Evolutionary conservation across 2,888 invertebrate genomes (phyloP).

Genomic region (Drosophila diplacantha): DNA sequence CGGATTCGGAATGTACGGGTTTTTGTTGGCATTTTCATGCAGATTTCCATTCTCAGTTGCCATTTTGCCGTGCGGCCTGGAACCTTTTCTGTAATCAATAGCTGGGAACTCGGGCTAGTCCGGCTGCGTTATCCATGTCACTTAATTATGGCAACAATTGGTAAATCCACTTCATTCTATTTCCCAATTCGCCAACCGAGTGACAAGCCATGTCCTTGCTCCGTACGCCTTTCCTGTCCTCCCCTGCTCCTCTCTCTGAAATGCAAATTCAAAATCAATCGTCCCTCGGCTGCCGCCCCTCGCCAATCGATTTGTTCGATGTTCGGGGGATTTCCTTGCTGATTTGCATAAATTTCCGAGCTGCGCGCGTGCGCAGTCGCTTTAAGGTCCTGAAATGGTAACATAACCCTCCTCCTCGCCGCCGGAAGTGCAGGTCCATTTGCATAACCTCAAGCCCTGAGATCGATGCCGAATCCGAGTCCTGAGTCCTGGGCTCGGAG

Average conservation of each 20-base stretch:
- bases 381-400: conserved; percentile 8
- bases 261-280: conserved; percentile 40
- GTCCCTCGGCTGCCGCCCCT: conserved; percentile 42
- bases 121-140: conserved; percentile 58
- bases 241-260: conserved; percentile 4
- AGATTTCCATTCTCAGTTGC: conserved; percentile 56
- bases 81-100: conserved; percentile 65
- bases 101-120: conserved; percentile 32
- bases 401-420: conserved; percentile 30
- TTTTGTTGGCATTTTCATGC: conserved; percentile 67
- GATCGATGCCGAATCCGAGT: background rate
- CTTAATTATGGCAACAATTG: conserved; percentile 72
- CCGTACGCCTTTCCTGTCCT: background rate
- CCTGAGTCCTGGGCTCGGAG: background rate
- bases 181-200: conserved; percentile 66
- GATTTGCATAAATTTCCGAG: conserved; percentile 68
- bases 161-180: conserved; percentile 63
- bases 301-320: conserved; percentile 51
- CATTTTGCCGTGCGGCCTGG: conserved; percentile 49
- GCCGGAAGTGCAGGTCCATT: conserved; percentile 69
- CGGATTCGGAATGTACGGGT: conserved; percentile 35
- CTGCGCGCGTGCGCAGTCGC: conserved; percentile 55
- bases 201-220: conserved; percentile 56
- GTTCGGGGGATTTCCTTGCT: conserved; percentile 34
- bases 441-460: conserved; percentile 70